phyloP scores from a whole-genome alignment of 2,113 vertebrate genomes.

The Misgurnus anguillicaudatus region DNA sequence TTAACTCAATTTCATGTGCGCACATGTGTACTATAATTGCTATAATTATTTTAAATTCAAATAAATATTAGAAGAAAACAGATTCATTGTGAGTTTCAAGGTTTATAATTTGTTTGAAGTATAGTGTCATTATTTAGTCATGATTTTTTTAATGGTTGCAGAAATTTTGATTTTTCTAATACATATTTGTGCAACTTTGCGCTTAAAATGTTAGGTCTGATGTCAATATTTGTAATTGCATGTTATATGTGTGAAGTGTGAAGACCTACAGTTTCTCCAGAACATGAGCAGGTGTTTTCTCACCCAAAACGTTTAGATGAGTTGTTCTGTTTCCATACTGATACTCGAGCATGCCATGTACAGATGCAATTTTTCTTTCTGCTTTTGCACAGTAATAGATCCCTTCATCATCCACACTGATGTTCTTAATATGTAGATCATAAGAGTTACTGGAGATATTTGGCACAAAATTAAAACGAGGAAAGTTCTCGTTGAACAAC shows the following conservation, averaged over 20 bases:
- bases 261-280: neutral
- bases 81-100: no score
- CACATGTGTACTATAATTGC: no score
- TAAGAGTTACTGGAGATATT: neutral
- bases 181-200: no score
- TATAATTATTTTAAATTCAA: no score
- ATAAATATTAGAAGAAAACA: no score
- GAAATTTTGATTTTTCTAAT: no score
- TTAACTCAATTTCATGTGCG: no score
- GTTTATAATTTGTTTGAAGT: no score
- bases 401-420: conserved; percentile 47
- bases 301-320: conserved; percentile 20
- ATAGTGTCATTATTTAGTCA: no score
- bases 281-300: conserved; percentile 3
- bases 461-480: conserved; percentile 1
- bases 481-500: accelerated
- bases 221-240: no score
- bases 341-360: neutral
- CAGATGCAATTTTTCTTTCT: neutral
- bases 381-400: conserved; percentile 50
- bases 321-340: conserved; percentile 17
- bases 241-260: neutral
- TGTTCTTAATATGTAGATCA: conserved; percentile 47
- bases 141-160: no score
- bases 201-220: no score